phyloP scores from a whole-genome alignment of 2,113 vertebrate species.

The Epinephelus fuscoguttatus region DNA sequence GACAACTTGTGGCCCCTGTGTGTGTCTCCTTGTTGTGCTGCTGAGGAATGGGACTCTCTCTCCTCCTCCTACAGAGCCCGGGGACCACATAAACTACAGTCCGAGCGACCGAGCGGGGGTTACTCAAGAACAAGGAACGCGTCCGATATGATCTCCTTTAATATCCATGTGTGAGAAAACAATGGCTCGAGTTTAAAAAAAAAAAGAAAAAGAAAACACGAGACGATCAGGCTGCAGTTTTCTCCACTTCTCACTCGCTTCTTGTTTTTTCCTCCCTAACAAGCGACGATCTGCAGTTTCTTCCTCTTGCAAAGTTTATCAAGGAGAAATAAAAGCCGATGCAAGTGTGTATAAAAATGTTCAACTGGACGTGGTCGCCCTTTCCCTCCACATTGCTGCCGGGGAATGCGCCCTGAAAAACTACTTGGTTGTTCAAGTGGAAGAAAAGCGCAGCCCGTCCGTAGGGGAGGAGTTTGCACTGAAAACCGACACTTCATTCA shows the following conservation, averaged over 20 bases:
- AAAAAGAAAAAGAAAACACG: conserved; percentile 15
- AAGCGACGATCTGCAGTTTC: conserved; percentile 8
- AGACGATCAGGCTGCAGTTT: conserved; percentile 46
- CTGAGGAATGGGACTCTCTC: conserved; percentile 67
- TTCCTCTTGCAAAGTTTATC: not conserved
- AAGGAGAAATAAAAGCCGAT: conserved; percentile 16
- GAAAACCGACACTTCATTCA: conserved; percentile 87
- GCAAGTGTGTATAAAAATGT: conserved; percentile 18
- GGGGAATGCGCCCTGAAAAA: conserved; percentile 82
- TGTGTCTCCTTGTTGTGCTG: conserved; percentile 60
- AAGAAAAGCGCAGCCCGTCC: conserved; percentile 80
- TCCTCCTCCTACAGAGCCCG: conserved; percentile 57
- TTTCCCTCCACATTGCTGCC: conserved; percentile 83
- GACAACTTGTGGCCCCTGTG: conserved; percentile 73
- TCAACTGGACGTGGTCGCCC: conserved; percentile 65
- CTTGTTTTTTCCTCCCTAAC: conserved; percentile 19
- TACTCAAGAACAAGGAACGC: conserved; percentile 52
- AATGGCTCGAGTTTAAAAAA: conserved; percentile 38
- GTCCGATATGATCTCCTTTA: conserved; percentile 68
- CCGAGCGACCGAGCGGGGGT: conserved; percentile 37
- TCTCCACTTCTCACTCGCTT: conserved; percentile 44
- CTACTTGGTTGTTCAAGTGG: conserved; percentile 81
- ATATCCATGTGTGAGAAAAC: conserved; percentile 76
- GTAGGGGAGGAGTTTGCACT: conserved; percentile 84
- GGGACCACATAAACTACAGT: conserved; percentile 62